Evolutionary conservation across 2,888 invertebrate species (phyloP).

Genomic region (Acrocyrtus sp.): DNA sequence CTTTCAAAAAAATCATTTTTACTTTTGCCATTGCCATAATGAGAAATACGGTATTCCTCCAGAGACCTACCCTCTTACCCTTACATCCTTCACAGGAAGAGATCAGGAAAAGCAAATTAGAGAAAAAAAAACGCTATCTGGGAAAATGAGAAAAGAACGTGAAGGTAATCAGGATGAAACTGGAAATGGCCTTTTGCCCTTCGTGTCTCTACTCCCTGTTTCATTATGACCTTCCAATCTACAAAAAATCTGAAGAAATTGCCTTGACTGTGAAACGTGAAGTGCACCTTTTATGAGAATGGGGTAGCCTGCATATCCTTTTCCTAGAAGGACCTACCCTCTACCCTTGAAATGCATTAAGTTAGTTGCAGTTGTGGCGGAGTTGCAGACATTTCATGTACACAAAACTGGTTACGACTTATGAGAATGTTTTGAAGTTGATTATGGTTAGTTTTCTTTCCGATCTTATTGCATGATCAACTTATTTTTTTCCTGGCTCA

Average conservation of each 20-base stretch:
- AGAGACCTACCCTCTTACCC: too few relatives aligned
- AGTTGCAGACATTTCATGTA: background rate
- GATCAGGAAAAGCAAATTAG: background rate
- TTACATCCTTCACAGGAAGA: too few relatives aligned
- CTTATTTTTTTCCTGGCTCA: conserved; percentile 25
- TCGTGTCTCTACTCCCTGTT: conserved; percentile 8
- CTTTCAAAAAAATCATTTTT: too few relatives aligned
- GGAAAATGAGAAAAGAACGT: background rate
- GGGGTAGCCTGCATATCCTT: background rate
- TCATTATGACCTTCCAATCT: conserved; percentile 4
- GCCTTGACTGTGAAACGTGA: too few relatives aligned
- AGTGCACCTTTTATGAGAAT: background rate
- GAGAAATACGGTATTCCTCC: too few relatives aligned
- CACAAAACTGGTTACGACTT: background rate
- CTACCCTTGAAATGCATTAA: too few relatives aligned
- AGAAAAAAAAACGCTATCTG: too few relatives aligned
- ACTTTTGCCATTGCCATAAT: too few relatives aligned
- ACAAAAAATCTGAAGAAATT: too few relatives aligned
- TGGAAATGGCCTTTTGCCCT: conserved; percentile 22
- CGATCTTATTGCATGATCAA: conserved; percentile 30
- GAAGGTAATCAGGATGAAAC: conserved; percentile 9
- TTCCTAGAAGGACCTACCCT: conserved; percentile 6
- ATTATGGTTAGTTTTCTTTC: conserved; percentile 8
- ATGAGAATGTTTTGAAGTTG: conserved; percentile 25
- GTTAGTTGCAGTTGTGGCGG: background rate